Conservation (phyloP, 2,113 vertebrate species). For the Pachyramphus minor region DNA sequence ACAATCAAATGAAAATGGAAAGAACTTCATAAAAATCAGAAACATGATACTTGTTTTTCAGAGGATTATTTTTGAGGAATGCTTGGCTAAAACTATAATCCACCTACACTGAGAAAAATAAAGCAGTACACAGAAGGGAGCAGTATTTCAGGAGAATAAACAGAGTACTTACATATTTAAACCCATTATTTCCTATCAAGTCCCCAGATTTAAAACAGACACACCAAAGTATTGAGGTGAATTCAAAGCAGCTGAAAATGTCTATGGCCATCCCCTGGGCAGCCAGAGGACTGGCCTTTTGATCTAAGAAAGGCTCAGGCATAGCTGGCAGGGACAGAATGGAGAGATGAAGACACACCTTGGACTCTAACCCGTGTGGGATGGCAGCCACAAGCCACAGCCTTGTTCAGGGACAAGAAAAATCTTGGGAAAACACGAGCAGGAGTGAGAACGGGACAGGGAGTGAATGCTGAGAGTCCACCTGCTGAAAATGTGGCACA, state of each 20-base stretch:
- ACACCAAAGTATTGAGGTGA: not conserved
- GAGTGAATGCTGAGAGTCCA: not conserved
- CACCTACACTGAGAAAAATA: not conserved
- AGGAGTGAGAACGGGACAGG: not conserved
- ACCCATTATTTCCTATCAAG: not conserved
- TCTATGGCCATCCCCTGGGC: not conserved
- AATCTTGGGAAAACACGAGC: not conserved
- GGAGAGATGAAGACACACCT: not conserved
- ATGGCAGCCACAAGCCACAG: not conserved
- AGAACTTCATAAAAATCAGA: not conserved
- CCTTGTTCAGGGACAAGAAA: not conserved
- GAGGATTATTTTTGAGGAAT: not conserved
- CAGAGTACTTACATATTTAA: not conserved
- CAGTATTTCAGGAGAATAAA: slow-evolving; percentile 12
- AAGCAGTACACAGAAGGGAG: not conserved
- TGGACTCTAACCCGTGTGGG: not conserved
- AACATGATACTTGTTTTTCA: not conserved
- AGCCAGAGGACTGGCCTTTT: not conserved
- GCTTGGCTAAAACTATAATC: not conserved
- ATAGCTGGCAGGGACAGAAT: not conserved
- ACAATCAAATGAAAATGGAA: not conserved
- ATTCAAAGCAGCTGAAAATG: not conserved
- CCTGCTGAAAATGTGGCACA: not conserved
- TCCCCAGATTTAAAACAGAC: not conserved
- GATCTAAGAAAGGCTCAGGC: not conserved